phyloP scores from a whole-genome alignment of 2,797 vertebrate species.

The Dallia pectoralis region DNA sequence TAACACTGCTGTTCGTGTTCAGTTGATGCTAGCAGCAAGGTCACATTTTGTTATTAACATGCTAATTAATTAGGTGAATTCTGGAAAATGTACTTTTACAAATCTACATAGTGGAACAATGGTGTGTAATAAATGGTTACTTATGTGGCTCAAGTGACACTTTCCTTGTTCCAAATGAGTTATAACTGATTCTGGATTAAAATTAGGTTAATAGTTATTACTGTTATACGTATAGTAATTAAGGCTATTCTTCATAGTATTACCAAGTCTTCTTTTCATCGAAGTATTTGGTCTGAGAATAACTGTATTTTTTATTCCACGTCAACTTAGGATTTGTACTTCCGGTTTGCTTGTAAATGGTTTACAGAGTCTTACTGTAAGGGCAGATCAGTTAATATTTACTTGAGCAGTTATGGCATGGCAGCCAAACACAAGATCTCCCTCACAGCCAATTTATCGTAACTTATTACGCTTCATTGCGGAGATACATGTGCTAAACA shows the following conservation, averaged over 20 bases:
- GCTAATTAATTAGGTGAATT: no score
- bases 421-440: slow-evolving; percentile 5
- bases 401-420: slow-evolving; percentile 1
- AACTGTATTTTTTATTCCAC: background rate
- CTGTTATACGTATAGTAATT: no score
- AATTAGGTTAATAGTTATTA: no score
- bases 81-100: no score
- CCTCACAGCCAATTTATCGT: background rate
- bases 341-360: background rate
- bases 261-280: slow-evolving; percentile 1
- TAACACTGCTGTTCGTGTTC: no score
- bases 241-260: background rate
- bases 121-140: no score
- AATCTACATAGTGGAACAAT: no score
- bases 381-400: slow-evolving; percentile 6
- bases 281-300: slow-evolving; percentile 6
- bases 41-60: no score
- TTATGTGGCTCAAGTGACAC: no score
- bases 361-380: background rate
- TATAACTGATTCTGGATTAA: no score
- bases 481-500: background rate
- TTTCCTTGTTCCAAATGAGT: no score
- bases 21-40: no score
- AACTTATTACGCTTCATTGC: background rate
- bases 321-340: background rate